Evolutionary conservation across 2,888 invertebrate species (phyloP).

Genomic region (Esperia sulphurella): DNA sequence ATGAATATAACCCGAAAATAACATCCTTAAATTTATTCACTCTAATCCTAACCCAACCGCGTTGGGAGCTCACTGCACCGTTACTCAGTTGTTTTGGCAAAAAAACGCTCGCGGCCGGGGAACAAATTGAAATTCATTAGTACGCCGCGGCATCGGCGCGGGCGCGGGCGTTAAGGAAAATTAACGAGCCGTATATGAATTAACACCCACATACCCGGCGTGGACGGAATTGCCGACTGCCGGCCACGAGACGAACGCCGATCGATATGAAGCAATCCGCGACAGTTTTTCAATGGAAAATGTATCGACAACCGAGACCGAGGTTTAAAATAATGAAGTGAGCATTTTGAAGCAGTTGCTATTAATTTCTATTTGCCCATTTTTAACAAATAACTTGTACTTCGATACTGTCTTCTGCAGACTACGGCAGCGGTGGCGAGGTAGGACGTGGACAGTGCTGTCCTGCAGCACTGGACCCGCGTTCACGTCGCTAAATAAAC

Average conservation of each 20-base stretch:
- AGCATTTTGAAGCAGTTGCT: no score
- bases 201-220: slow-evolving; percentile 50
- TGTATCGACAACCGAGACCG: neutral
- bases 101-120: slow-evolving; percentile 41
- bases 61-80: slow-evolving; percentile 13
- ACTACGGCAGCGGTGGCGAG: no score
- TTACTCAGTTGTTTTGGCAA: slow-evolving; percentile 30
- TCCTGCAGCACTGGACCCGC: no score
- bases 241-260: slow-evolving; percentile 22
- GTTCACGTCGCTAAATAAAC: no score
- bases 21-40: slow-evolving; percentile 14
- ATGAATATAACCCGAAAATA: neutral
- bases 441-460: no score
- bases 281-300: slow-evolving; percentile 33
- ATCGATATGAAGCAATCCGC: slow-evolving; percentile 43
- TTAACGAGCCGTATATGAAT: slow-evolving; percentile 73
- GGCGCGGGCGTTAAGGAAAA: slow-evolving; percentile 69
- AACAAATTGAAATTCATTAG: slow-evolving; percentile 78
- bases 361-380: no score
- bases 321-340: neutral
- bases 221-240: neutral
- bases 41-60: slow-evolving; percentile 28
- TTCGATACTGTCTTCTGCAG: no score
- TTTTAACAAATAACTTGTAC: no score
- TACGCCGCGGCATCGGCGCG: slow-evolving; percentile 45